A percentile compares a stretch with the other conserved stretches of the same genome.
Evolutionary conservation across 2,888 invertebrate genomes (phyloP).

Genomic region (Ecliptopera silaceata): DNA sequence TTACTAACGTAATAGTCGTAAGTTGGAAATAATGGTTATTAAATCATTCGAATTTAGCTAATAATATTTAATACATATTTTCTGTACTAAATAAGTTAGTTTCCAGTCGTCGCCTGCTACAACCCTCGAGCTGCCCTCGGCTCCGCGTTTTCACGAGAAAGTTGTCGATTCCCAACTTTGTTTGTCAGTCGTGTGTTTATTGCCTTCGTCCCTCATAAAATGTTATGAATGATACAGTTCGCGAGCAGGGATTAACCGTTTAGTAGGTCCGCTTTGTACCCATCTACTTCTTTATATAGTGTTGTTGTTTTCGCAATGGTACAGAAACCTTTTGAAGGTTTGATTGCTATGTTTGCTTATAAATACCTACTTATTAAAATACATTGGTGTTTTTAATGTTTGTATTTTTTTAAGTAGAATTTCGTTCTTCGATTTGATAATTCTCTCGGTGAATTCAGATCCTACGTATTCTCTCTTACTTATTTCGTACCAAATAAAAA

Average conservation of each 20-base stretch:
- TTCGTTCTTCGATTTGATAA: no score
- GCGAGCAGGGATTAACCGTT: constrained; percentile 60
- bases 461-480: no score
- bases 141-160: constrained; percentile 40
- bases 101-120: constrained; percentile 25
- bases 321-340: neutral
- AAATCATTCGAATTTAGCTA: no score
- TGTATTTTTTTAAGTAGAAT: no score
- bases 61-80: neutral
- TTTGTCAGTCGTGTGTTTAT: constrained; percentile 62
- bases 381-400: no score
- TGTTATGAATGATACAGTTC: constrained; percentile 69
- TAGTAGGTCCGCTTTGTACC: constrained; percentile 55
- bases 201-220: constrained; percentile 63
- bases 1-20: no score
- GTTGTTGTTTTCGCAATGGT: constrained; percentile 28
- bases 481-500: no score
- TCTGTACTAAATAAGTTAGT: neutral
- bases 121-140: constrained; percentile 19
- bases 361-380: neutral
- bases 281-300: constrained; percentile 38
- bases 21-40: no score
- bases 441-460: no score
- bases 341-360: neutral
- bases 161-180: constrained; percentile 56